Percentiles rank a stretch among this genome's conserved stretches.
Conservation (phyloP, 2,888 invertebrate genomes). For the Synergus japonicus region DNA sequence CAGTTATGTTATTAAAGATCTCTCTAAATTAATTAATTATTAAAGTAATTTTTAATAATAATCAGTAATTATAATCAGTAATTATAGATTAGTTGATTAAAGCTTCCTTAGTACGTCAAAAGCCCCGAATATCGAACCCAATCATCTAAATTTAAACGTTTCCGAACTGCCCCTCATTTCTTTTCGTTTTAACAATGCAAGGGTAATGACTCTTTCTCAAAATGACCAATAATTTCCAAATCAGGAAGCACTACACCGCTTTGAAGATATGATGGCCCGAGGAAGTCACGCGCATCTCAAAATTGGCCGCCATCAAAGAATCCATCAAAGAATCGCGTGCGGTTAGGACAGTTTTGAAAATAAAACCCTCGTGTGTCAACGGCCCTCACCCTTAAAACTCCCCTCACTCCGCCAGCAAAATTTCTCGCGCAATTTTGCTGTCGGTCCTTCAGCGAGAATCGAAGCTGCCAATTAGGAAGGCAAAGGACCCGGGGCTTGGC, state of each 20-base stretch:
- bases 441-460: conserved; percentile 47
- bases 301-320: conserved; percentile 13
- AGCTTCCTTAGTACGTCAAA: no score
- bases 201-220: conserved; percentile 21
- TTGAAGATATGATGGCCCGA: conserved; percentile 5
- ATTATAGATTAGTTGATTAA: no score
- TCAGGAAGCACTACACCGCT: conserved; percentile 15
- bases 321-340: not conserved
- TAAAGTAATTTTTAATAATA: no score
- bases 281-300: conserved; percentile 24
- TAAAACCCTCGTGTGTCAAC: conserved; percentile 28
- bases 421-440: conserved; percentile 35
- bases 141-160: no score
- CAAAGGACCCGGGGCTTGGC: conserved; percentile 20
- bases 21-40: no score
- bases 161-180: not conserved
- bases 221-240: conserved; percentile 34
- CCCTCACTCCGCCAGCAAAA: not conserved
- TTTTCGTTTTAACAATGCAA: not conserved
- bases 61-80: no score
- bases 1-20: not conserved
- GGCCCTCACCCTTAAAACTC: conserved; percentile 5
- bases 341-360: not conserved
- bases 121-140: no score
- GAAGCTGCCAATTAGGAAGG: conserved; percentile 53